Base-by-base conservation (phyloP, 2,797 vertebrate species). In the Acropternis orthonyx region DNA sequence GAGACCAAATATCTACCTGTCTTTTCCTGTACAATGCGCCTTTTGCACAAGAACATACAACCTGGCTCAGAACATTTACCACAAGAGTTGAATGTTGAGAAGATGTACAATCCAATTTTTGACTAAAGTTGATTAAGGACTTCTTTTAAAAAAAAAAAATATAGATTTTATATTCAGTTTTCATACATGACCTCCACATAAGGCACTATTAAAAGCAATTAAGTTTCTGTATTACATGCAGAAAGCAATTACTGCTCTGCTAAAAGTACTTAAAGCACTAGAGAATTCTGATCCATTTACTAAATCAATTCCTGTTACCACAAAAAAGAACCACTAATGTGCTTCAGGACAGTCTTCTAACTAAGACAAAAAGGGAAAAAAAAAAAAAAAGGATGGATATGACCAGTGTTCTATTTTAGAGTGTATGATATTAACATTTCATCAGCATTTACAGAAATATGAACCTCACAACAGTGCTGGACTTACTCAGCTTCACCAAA, bases 221-320 rank as follows among this genome's bases (percentile, higher is more conserved):
- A 96, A 95, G 73, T 91, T 95, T 93, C 77, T 93, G 85, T 58
- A 94, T 91, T 88, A 92, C 76, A 87, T 84, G 71, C 75, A 94
- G 88, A 95, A 95, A 95, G 77, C 94, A 96, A 95, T 97, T 95
- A 95, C 78, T 79, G 72, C 41, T 89, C 74, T 88, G 61, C 77
- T 69, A 69, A 58, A 96, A 95, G 91, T 91, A 97, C 84, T 92
- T 95, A 85, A 88, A 94, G 71, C 94, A 96, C 92, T 85, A 90
- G 86, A 97, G 80, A 95, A 87, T 75, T 88, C 75, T 77, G 82
- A 95, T 89, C 93, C 91, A 95, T 86, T 94, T 95, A 95, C 90
- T 92, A 92, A 94, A 97, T 96, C 92, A 96, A 94, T 92, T 96
- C 84, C 41, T 34, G 73, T 97, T 95, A 96, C 84, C 91, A 95